Base-by-base conservation (phyloP, 2,888 invertebrate species). In the Anorthoa munda region DNA sequence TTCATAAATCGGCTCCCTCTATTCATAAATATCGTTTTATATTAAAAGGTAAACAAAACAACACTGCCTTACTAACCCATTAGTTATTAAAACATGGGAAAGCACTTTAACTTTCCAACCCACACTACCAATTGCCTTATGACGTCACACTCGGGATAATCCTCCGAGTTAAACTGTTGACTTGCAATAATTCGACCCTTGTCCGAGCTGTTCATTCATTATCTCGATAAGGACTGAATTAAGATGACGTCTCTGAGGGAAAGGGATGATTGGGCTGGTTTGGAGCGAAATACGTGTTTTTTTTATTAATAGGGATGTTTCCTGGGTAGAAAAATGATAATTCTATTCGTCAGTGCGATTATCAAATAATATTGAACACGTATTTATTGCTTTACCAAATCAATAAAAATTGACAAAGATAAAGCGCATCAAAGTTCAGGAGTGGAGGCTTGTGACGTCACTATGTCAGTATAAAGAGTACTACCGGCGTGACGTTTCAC, bases 121-220 rank as follows among this genome's bases (percentile, higher is more conserved):
- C 45, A 75, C 53, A 61, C 45, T 58, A 65, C 3, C 53, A 56
- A 48, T 46, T 39, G 50, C 67, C 50, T 66, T 58, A 15, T 82
- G 78, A 66, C 61, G 78, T 82, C 72, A 78, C 4, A 60, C 56
- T 68, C 58, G 45, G 21, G n/a, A 59, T 66, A 70, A 74, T 61
- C 60, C 18, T 48, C n/a, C n/a, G 9, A 51, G 39, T 46, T 59
- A 72, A 76, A 71, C 72, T 74, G 72, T 79, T 68, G 68, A 55
- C 66, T 75, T 63, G 60, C 63, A 71, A 59, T 82, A 72, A 84
- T 75, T 72, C 39, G 66, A 74, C 80, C 82, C 78, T 79, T 87
- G 84, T 82, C 77, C 23, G n/a, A 39, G 48, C 69, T 59, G 61
- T 81, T 75, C 18, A 65, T 83, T 79, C 45, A 82, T 78, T 75